These are phyloP conservation scores for Osmoderma eremita DNA, from an alignment of 2,888 invertebrate genomes.

Conservation along the genomic window DNA sequence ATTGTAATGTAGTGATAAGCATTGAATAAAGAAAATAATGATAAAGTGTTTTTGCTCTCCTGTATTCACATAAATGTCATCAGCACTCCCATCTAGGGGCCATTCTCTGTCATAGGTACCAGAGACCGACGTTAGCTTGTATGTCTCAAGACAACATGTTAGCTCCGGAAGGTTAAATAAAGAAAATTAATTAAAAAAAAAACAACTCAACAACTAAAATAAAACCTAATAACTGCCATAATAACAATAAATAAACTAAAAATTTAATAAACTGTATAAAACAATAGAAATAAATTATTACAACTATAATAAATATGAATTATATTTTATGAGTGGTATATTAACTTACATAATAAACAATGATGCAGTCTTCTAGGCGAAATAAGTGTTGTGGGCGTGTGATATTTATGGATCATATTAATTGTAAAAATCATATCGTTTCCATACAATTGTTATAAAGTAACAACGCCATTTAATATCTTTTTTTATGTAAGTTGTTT, in stretches of 20 bases:
- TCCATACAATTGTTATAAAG: background rate
- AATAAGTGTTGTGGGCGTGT: constrained; percentile 11
- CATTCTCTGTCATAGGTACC: too few species aligned
- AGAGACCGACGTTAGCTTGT: too few species aligned
- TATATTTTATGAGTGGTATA: constrained; percentile 8
- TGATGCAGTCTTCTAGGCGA: constrained; percentile 25
- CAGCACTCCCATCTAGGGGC: too few species aligned
- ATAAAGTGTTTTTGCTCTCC: too few species aligned
- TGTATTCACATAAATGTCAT: too few species aligned
- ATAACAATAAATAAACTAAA: constrained; percentile 22
- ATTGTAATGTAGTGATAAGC: too few species aligned
- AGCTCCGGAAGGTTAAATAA: background rate
- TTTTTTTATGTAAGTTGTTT: background rate
- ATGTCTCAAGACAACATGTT: too few species aligned
- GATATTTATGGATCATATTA: background rate
- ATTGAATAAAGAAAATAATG: too few species aligned
- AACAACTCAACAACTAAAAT: background rate
- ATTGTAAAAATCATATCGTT: background rate
- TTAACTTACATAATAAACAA: constrained; percentile 5
- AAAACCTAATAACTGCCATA: background rate
- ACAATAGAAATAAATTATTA: constrained; percentile 18
- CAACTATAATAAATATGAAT: constrained; percentile 17
- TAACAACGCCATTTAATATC: background rate
- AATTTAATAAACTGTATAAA: constrained; percentile 24
- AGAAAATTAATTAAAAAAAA: background rate